Evolutionary conservation across 2,888 invertebrate species (phyloP).

Genomic region (Andrena camellia): DNA sequence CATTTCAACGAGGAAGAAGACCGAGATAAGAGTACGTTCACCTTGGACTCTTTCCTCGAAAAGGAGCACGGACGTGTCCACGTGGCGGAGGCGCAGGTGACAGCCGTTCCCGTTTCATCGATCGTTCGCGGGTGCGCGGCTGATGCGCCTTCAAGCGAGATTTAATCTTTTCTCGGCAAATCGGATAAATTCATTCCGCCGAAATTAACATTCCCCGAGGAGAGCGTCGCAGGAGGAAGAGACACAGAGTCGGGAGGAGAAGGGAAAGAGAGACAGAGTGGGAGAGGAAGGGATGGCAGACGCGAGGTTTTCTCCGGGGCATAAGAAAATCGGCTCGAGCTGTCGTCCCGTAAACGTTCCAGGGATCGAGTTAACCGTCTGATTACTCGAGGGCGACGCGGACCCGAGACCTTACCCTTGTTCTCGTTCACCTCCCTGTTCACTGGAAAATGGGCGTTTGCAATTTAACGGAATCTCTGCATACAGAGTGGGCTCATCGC

Average conservation of each 20-base stretch:
- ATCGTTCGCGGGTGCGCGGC: conserved; percentile 1
- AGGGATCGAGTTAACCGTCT: conserved; percentile 65
- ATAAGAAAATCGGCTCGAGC: conserved; percentile 57
- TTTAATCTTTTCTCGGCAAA: conserved; percentile 27
- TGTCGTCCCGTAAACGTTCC: conserved; percentile 62
- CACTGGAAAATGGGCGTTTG: conserved; percentile 74
- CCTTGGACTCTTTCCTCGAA: no score
- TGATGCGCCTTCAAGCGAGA: not conserved
- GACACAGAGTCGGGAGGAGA: not conserved
- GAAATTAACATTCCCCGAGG: conserved; percentile 45
- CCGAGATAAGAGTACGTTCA: no score
- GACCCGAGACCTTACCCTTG: conserved; percentile 58
- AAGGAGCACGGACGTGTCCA: no score
- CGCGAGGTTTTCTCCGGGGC: conserved; percentile 39
- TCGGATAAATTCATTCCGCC: conserved; percentile 43
- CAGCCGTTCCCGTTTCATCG: conserved; percentile 5
- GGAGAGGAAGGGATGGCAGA: not conserved
- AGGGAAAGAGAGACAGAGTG: not conserved
- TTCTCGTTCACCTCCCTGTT: conserved; percentile 45
- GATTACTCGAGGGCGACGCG: conserved; percentile 67
- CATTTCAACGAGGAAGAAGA: no score
- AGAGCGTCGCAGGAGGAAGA: not conserved
- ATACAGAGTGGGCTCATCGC: conserved; percentile 80
- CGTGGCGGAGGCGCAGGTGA: no score
- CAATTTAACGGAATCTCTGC: conserved; percentile 81